Evolutionary conservation across 2,113 vertebrate species (phyloP).

Genomic region (Pseudolaguvia tuberculata): DNA sequence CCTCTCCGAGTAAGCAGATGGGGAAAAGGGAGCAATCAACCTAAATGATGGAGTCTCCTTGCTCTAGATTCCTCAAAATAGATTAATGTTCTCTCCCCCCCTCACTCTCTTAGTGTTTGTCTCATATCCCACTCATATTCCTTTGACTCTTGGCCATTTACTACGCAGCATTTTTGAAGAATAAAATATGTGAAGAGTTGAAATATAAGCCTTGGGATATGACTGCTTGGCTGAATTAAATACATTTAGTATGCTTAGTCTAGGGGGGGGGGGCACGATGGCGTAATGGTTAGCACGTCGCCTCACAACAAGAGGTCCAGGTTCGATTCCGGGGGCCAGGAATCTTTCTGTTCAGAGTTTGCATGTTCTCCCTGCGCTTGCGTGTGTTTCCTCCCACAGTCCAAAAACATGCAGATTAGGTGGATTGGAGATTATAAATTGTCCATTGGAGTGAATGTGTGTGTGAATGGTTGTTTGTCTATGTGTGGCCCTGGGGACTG

Average conservation of each 20-base stretch:
- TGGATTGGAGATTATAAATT: too few species aligned
- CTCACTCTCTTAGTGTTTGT: neutral
- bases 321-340: too few species aligned
- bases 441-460: too few species aligned
- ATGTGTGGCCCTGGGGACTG: too few species aligned
- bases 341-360: too few species aligned
- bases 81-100: conserved; percentile 6
- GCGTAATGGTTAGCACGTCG: too few species aligned
- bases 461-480: too few species aligned
- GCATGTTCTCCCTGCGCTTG: too few species aligned
- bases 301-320: too few species aligned
- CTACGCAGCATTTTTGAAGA: conserved; percentile 4
- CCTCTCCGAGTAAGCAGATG: conserved; percentile 11
- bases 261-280: too few species aligned
- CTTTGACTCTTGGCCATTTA: conserved; percentile 1
- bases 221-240: neutral
- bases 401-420: too few species aligned
- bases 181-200: conserved; percentile 23
- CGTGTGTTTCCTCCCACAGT: too few species aligned
- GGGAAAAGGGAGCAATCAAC: conserved; percentile 9
- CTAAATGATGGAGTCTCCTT: conserved; percentile 24
- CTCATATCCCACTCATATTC: conserved; percentile 6
- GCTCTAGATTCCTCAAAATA: conserved; percentile 39
- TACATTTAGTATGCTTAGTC: conserved; percentile 7
- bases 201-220: conserved; percentile 12